Percentiles rank a stretch among this genome's conserved stretches.
Evolutionary conservation across 2,888 invertebrate species (phyloP).

Genomic region (Tachina lurida): DNA sequence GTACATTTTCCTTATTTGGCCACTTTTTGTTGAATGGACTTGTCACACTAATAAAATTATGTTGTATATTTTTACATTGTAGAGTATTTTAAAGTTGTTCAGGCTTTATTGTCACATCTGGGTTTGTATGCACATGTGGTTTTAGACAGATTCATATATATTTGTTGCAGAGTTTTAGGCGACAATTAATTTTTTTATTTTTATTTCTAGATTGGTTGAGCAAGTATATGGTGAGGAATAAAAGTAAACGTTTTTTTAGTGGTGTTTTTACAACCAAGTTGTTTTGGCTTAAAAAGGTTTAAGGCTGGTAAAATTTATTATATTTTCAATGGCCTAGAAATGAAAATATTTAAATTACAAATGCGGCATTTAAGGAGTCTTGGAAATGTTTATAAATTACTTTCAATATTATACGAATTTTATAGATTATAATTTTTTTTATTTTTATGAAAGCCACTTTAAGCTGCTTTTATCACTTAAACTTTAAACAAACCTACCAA

Average conservation of each 20-base stretch:
- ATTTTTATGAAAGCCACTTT: no score
- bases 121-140: not conserved
- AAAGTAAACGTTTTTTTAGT: constrained; percentile 30
- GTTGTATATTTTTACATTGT: not conserved
- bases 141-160: not conserved
- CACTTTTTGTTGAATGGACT: not conserved
- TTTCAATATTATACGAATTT: no score
- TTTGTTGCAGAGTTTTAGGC: constrained; percentile 57
- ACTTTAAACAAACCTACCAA: no score
- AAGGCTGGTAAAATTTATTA: not conserved
- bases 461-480: no score
- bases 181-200: not conserved
- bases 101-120: not conserved
- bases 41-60: not conserved
- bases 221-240: not conserved
- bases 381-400: no score
- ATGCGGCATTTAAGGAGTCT: no score
- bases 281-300: constrained; percentile 32
- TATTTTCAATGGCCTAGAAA: no score
- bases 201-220: not conserved
- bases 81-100: not conserved
- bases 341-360: no score
- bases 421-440: no score
- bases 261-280: not conserved
- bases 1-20: no score